Evolutionary conservation across 2,888 invertebrate species (phyloP).

Genomic region (Epinotia bilunana): DNA sequence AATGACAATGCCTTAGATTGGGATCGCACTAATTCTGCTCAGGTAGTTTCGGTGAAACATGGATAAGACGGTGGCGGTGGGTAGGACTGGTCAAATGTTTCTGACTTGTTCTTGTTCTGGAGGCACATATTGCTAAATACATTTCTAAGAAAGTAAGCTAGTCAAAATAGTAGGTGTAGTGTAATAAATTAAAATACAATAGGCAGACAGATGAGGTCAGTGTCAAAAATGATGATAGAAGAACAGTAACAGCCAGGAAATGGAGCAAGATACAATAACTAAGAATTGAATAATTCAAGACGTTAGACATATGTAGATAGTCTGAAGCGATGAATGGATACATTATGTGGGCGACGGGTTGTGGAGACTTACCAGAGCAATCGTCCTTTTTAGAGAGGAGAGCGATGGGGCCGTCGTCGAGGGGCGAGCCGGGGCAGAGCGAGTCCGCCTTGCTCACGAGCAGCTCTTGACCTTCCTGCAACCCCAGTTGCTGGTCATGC

Average conservation of each 20-base stretch:
- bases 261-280: constrained; percentile 29
- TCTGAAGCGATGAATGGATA: constrained; percentile 53
- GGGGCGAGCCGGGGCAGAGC: constrained; percentile 84
- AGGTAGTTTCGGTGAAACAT: constrained; percentile 37
- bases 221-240: constrained; percentile 27
- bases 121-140: background rate
- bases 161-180: background rate
- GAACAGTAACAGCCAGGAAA: constrained; percentile 29
- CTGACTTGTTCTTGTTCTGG: constrained; percentile 10
- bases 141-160: constrained; percentile 3
- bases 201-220: constrained; percentile 28
- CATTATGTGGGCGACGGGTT: constrained; percentile 49
- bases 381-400: constrained; percentile 85
- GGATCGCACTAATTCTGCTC: constrained; percentile 40
- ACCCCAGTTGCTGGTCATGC: constrained; percentile 94
- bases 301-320: constrained; percentile 47
- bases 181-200: constrained; percentile 29
- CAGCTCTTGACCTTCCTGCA: constrained; percentile 93
- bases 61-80: constrained; percentile 11
- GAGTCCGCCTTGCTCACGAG: constrained; percentile 86
- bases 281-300: constrained; percentile 28
- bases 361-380: constrained; percentile 69
- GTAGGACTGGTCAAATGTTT: constrained; percentile 5
- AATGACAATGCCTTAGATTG: constrained; percentile 42
- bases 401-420: constrained; percentile 85